phyloP scores from a whole-genome alignment of 2,797 vertebrate species.

The Lophura swinhoii region DNA sequence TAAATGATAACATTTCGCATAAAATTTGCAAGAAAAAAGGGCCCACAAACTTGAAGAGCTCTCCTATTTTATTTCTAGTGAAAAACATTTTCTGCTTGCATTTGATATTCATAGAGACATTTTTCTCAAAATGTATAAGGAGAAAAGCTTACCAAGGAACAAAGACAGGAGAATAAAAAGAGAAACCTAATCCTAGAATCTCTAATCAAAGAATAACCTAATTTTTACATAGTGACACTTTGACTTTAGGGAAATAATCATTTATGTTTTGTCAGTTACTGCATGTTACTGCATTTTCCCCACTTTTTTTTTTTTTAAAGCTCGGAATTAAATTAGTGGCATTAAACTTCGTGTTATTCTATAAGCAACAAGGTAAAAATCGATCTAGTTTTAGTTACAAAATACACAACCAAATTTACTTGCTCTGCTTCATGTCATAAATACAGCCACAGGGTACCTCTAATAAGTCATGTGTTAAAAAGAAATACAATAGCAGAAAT shows the following conservation, averaged over 20 bases:
- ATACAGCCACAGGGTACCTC: neutral
- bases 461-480: neutral
- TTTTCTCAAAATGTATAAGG: neutral
- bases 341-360: conserved; percentile 44
- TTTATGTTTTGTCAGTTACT: conserved; percentile 49
- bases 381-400: conserved; percentile 26
- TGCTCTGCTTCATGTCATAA: conserved; percentile 20
- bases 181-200: conserved; percentile 1
- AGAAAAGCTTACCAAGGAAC: neutral
- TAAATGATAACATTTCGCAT: neutral
- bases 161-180: neutral
- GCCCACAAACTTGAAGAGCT: neutral
- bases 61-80: neutral
- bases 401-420: conserved; percentile 34
- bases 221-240: conserved; percentile 5
- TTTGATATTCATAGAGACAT: neutral
- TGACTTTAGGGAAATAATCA: conserved; percentile 37
- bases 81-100: neutral
- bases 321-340: conserved; percentile 47
- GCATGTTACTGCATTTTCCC: neutral
- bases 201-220: conserved; percentile 38
- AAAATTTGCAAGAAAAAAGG: neutral
- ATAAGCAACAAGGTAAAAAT: conserved; percentile 16
- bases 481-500: neutral
- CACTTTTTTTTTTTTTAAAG: conserved; percentile 38